Conservation (phyloP, 2,797 vertebrate species). For the Malurus leucopterus region DNA sequence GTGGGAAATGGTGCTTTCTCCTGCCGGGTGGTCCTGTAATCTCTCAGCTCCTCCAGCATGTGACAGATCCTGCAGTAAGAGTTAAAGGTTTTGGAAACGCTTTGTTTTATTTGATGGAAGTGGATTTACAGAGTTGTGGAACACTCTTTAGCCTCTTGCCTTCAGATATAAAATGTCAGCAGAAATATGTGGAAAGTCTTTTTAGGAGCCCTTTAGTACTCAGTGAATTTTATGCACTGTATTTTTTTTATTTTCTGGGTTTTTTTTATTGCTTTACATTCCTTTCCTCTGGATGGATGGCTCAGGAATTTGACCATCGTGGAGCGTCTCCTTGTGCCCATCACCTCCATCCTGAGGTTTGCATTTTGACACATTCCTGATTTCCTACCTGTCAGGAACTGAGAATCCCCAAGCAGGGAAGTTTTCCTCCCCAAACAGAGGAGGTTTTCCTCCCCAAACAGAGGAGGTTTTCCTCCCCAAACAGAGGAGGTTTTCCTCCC, state of each 20-base stretch:
- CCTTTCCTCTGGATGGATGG: neutral
- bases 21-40: slow-evolving; percentile 34
- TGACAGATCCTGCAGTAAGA: slow-evolving; percentile 50
- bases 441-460: too few relatives aligned
- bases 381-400: neutral
- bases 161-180: slow-evolving; percentile 29
- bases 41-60: slow-evolving; percentile 4
- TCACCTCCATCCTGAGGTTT: neutral
- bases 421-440: too few relatives aligned
- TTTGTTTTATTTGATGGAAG: slow-evolving; percentile 42
- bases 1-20: slow-evolving; percentile 4
- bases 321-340: neutral
- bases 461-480: too few relatives aligned
- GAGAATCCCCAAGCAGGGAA: neutral
- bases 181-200: slow-evolving; percentile 21
- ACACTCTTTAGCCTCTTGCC: slow-evolving; percentile 19
- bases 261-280: neutral
- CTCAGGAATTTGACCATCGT: neutral
- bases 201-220: slow-evolving; percentile 15
- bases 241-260: slow-evolving; percentile 14
- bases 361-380: neutral
- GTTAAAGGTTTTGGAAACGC: slow-evolving; percentile 43
- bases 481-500: too few relatives aligned
- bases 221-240: slow-evolving; percentile 20
- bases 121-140: slow-evolving; percentile 34